Evolutionary conservation across 2,113 vertebrate species (phyloP), one percentile per base, ranked within the genome.

Genomic region (Nanorana parkeri): DNA sequence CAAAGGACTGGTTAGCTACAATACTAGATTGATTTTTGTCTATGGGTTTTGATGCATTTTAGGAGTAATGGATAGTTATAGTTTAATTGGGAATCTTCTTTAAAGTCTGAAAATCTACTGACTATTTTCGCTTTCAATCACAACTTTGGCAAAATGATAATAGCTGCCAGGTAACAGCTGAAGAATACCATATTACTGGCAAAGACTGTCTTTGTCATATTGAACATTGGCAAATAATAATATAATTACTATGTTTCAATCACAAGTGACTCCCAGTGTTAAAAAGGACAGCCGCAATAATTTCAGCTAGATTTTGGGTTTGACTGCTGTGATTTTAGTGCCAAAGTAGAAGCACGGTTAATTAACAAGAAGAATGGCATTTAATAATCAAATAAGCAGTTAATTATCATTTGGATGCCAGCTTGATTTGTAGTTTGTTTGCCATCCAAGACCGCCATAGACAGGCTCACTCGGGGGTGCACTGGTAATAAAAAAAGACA

Each of bases 241-340:
- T 69, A 69, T 52, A 69, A 52, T 69, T 69, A 69, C 52, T 69
- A 47, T 69, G 24, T 69, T 69, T 69, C 41, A 69, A 47, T 69
- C 68, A 69, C 47, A 69, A 69, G 36, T 32, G 36, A 21, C 52
- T 69, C 47, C 68, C 5, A 17, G 68, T 52, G 68, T 52, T 52
- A 52, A 69, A 69, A 69, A 69, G 68, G 68, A 69, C 68, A 69
- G 68, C 68, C 52, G 68, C 68, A 52, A 52, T 52, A 23, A 69
- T 69, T 51, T 52, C 16, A 41, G 52, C 41, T 17, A 52, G 68
- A 69, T 69, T 47, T 47, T 47, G 41, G 41, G 41, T 47, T 47
- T 3, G 2, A 15, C 41, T 47, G 41, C 41, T 13, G 10, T 2
- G 41, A 15, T 47, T 28, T 3, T n/a, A 69, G 21, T 10, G 68